Percentiles rank a stretch among this genome's conserved stretches.
phyloP scores from a whole-genome alignment of 1,140 invertebrate genomes.

The Subanguina moxae region DNA sequence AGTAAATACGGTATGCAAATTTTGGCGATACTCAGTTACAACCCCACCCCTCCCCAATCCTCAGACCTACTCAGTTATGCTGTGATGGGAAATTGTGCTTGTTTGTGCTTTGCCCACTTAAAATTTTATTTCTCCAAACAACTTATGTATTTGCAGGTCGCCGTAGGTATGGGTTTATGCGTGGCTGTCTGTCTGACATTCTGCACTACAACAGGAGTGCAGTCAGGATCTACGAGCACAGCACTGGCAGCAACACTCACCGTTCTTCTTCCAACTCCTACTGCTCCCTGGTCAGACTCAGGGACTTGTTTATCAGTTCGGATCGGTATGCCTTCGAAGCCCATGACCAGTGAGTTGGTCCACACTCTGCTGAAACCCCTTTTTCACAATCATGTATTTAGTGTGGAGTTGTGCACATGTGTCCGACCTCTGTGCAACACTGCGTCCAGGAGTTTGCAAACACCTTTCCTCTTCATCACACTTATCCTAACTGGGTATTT shows the following conservation, averaged over 20 bases:
- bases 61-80: no score
- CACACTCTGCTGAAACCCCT: not conserved
- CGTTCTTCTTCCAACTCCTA: not conserved
- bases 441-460: not conserved
- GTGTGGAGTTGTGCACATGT: slow-evolving; percentile 49
- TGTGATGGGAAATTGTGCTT: no score
- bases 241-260: not conserved
- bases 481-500: no score
- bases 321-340: slow-evolving; percentile 49
- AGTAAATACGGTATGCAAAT: no score
- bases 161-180: slow-evolving; percentile 53
- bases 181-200: slow-evolving; percentile 59
- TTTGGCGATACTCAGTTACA: no score
- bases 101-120: no score
- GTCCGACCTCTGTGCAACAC: slow-evolving; percentile 38
- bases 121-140: no score
- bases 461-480: no score
- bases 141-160: slow-evolving; percentile 45
- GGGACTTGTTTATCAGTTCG: slow-evolving; percentile 43
- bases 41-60: no score
- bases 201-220: slow-evolving; percentile 53
- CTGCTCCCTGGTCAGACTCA: slow-evolving; percentile 34
- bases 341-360: slow-evolving; percentile 24
- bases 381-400: not conserved
- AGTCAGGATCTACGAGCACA: slow-evolving; percentile 33